Base-by-base conservation (phyloP, 2,797 vertebrate species). In the Bucorvus abyssinicus region DNA sequence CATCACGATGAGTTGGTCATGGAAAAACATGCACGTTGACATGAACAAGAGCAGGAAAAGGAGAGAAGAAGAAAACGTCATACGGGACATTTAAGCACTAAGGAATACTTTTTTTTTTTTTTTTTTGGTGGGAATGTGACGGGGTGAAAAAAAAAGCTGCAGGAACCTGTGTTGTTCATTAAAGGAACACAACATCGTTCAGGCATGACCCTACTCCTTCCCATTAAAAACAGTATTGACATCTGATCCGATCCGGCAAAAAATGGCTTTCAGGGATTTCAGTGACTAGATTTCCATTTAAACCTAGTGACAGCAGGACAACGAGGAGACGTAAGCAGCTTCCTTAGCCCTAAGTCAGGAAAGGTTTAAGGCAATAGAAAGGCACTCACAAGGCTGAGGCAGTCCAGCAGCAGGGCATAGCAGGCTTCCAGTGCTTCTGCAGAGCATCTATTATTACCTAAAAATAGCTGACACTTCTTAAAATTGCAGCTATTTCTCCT, bases 301-400 rank as follows among this genome's bases (percentile, higher is more conserved):
- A 94, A 63, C 32, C 32, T 84, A 59, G n/a, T 78, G 85, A 93
- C 42, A 84, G 55, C n/a, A 69, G 74, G 64, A 94, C 76, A 95
- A 88, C 34, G 29, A 68, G 53, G 53, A 94, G 40, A 79, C 69
- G 68, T 15, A 84, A 84, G 68, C 29, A 70, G 60, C 63, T 96
- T 78, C 84, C 88, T 91, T 73, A 91, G 56, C 76, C 47, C 34
- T 55, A 74, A 65, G 64, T 86, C 63, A 77, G 36, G 27, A 71
- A 85, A 87, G 13, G 32, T 80, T 95, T 91, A 77, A 91, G 64
- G 87, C 94, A 93, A 78, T 4, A 80, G 59, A 78, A 81, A 40
- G 65, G 14, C 56, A 29, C 20, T 69, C 60, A 61, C 57, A 92
- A 91, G 24, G 32, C 57, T 53, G 47, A 84, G 71, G 32, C 24